Evolutionary conservation across 2,797 vertebrate species (phyloP), one percentile per base, ranked within the genome.

Genomic region (Euthynnus affinis): DNA sequence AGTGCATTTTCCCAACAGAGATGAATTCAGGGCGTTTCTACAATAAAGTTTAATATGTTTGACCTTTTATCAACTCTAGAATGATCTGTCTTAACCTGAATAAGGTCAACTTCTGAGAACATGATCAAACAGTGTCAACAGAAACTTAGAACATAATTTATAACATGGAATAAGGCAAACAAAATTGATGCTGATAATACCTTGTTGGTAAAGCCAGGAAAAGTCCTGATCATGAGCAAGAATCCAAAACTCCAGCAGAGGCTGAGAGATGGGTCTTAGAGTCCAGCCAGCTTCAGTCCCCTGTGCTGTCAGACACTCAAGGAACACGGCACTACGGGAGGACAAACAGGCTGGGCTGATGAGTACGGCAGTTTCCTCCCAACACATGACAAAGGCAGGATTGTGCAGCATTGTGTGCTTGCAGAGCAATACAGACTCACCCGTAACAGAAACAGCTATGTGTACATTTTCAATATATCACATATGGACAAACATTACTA

Each of bases 361-460:
- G 58, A 85, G 44, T 76, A 27, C 56, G 76, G 77, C 64, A 69
- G 59, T 88, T 86, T 86, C 61, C 68, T 74, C 57, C 51, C 48
- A 59, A 69, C 76, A 71, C 63, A 69, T 71, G 52, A 92, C 88
- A 92, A 90, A 83, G 87, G 78, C 22, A 56, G 32, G 59, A 86
- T 81, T 92, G 74, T 90, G 52, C 29, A 63, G 61, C 62, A 53
- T 18, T 52, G 48, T 34, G 56, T 48, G 46, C 56, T n/a, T 56
- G 60, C 74, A 46, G 46, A 59, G 67, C 49, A 76, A 58, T 49
- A 53, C 40, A 57, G 51, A 58, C 44, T 80, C 22, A 53, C 27
- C 15, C 40, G 58, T 56, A 61, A 78, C 32, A 67, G 55, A 72
- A n/a, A 23, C 46, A 25, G 12, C 59, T 9, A 10, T 73, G 40